Evolutionary conservation across 1,140 invertebrate species (phyloP), one percentile per base, ranked within the genome.

Genomic region (Zaprionus ornatus): DNA sequence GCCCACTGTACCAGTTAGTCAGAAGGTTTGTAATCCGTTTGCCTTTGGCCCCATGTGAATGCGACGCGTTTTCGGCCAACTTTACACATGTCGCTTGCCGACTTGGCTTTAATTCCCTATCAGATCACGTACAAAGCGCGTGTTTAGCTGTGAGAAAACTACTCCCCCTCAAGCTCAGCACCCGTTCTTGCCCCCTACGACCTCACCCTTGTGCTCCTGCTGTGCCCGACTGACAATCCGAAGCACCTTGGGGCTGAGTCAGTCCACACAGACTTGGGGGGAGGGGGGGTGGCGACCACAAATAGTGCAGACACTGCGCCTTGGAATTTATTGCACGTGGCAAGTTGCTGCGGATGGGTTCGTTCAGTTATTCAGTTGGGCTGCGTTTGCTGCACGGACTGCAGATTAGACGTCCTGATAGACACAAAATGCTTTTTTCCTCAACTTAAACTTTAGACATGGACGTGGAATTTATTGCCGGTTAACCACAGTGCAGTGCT

Each of bases 271-370:
- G 45, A 50, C 45, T 50, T 13, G 4, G 54, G 54, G 25, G 21
- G 15, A 1, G n/a, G 52, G 32, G 17, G 4, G 32, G 19, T 5
- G 17, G 27, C n/a, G 37, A 85, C 60, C 63, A 37, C 81, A 80
- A 87, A 88, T 88, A 87, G 84, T 87, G 84, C 84, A 87, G 74
- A 87, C 80, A 72, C 71, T 75, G 77, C 84, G 81, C 77, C 84
- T 78, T 83, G 61, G 77, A 88, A 87, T 87, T 87, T 87, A 88
- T 87, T 83, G 84, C 84, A 87, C 84, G 84, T 87, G 84, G 84
- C 61, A 83, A 88, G 65, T 88, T 80, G 84, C 37, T 87, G 65
- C 19, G 79, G 80, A 78, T 88, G 80, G 80, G 42, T 87, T 77
- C 61, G 50, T 87, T 80, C 68, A 72, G 68, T 71, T 71, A 76